Conservation (phyloP, 2,113 vertebrate species). For the Coracopsis vasa region DNA sequence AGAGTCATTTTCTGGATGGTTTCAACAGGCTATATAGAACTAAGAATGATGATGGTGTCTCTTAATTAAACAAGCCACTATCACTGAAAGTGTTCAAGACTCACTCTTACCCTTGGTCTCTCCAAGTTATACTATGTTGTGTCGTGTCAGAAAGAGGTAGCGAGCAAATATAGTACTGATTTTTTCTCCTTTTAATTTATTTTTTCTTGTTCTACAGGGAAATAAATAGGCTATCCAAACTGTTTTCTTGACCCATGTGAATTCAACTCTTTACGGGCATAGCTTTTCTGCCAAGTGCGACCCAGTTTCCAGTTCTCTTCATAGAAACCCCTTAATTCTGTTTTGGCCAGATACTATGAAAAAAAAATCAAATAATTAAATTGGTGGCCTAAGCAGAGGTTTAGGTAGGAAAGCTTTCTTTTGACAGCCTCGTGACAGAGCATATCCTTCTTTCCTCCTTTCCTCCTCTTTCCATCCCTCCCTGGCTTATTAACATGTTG, state of each 20-base stretch:
- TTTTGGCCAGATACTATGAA: neutral
- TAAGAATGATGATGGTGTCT: neutral
- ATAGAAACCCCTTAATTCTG: neutral
- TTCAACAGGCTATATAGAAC: neutral
- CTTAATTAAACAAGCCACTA: neutral
- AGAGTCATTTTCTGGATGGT: neutral
- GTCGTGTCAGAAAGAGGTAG: neutral
- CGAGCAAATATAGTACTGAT: neutral
- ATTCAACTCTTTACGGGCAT: neutral
- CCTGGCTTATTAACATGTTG: neutral
- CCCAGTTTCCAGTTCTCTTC: neutral
- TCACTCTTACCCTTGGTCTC: neutral
- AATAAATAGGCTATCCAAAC: neutral
- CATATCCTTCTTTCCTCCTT: neutral
- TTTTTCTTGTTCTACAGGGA: neutral
- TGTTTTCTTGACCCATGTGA: neutral
- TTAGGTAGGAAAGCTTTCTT: neutral
- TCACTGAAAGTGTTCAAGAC: neutral
- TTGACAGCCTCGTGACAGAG: neutral
- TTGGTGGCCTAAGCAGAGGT: neutral
- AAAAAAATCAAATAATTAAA: neutral
- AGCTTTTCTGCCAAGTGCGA: neutral
- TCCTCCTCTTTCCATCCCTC: neutral
- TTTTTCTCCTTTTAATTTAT: neutral
- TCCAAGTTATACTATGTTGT: neutral